Evolutionary conservation across 2,113 vertebrate genomes (phyloP).

Genomic region (Marmota flaviventris): DNA sequence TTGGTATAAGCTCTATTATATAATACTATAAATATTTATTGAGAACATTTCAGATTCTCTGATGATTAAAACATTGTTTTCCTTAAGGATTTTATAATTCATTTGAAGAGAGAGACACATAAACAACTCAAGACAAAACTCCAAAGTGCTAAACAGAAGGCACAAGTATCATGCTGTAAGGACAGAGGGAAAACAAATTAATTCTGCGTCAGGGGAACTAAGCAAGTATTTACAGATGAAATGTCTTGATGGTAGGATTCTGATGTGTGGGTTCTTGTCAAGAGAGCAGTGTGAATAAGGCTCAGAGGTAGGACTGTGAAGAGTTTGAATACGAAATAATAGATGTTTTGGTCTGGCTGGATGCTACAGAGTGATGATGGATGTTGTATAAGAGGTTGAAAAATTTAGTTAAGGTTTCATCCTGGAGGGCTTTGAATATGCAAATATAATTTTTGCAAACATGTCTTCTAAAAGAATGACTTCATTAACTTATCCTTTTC

Average conservation of each 20-base stretch:
- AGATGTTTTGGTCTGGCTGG: background rate
- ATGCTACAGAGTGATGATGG: background rate
- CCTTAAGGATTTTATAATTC: conserved; percentile 58
- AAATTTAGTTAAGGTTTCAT: background rate
- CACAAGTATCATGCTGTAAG: background rate
- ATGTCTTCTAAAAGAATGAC: background rate
- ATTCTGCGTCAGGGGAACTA: background rate
- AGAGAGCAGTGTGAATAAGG: background rate
- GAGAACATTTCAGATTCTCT: conserved; percentile 25
- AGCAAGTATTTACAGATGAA: background rate
- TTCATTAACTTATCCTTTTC: background rate
- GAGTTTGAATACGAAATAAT: background rate
- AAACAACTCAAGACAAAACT: conserved; percentile 33
- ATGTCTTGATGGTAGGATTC: background rate
- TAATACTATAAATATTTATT: conserved; percentile 54
- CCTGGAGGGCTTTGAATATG: background rate
- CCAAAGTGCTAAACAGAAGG: conserved; percentile 28
- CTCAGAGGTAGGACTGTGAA: background rate
- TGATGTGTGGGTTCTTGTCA: background rate
- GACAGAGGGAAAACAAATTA: background rate
- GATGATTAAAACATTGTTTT: conserved; percentile 9
- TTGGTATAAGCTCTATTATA: background rate
- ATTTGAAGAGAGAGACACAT: conserved; percentile 5
- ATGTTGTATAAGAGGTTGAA: background rate
- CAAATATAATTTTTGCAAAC: conserved; percentile 30